These are phyloP conservation scores for Hololepta plana DNA, from an alignment of 2,888 invertebrate genomes.

Conservation along the genomic window DNA sequence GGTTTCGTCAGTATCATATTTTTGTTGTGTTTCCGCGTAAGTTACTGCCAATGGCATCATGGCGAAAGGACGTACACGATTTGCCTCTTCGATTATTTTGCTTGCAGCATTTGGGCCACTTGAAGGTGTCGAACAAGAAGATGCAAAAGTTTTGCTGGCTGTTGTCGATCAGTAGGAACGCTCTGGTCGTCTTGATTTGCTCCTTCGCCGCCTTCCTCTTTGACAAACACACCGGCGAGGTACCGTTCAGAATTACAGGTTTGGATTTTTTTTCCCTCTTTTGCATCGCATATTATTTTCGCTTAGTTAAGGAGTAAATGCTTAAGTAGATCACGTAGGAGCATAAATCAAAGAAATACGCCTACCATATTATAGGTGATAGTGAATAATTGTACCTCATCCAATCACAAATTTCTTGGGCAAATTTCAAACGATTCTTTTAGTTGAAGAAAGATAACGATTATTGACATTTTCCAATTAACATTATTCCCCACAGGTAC, in stretches of 20 bases:
- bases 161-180: constrained; percentile 60
- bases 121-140: constrained; percentile 26
- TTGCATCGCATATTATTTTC: too few species aligned
- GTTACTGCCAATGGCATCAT: constrained; percentile 12
- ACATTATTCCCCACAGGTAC: constrained; percentile 27
- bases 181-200: constrained; percentile 50
- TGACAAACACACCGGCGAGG: constrained; percentile 24
- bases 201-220: constrained; percentile 40
- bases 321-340: too few species aligned
- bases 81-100: constrained; percentile 4
- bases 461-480: constrained; percentile 3
- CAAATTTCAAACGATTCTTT: too few species aligned
- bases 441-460: neutral
- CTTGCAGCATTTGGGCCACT: constrained; percentile 42
- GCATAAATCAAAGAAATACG: too few species aligned
- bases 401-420: too few species aligned
- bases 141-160: constrained; percentile 49
- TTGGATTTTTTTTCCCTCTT: too few species aligned
- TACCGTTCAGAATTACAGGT: constrained; percentile 47
- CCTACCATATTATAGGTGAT: too few species aligned
- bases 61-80: neutral
- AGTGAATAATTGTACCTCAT: too few species aligned
- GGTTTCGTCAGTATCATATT: constrained; percentile 45
- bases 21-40: constrained; percentile 49
- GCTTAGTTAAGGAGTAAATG: too few species aligned